Percentiles rank a stretch among this genome's conserved stretches.
Conservation (phyloP, 2,888 invertebrate genomes). For the Xestobium rufovillosum region DNA sequence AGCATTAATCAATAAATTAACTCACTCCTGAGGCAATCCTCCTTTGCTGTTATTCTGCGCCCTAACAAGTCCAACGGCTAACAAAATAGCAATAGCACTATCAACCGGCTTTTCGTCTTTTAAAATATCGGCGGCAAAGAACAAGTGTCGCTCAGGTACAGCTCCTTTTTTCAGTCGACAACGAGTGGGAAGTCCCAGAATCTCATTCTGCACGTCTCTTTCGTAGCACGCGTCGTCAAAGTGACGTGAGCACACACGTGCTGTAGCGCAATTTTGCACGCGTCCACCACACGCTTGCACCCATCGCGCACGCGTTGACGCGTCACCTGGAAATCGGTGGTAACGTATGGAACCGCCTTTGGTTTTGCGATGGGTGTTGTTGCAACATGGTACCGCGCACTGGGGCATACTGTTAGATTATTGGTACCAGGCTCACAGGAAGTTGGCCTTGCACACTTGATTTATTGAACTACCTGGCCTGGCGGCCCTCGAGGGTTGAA, state of each 20-base stretch:
- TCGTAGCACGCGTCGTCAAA: conserved; percentile 48
- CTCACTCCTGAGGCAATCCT: conserved; percentile 43
- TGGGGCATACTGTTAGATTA: conserved; percentile 51
- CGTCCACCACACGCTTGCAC: conserved; percentile 48
- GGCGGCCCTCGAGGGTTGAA: too few relatives aligned
- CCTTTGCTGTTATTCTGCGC: conserved; percentile 32
- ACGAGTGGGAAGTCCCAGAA: conserved; percentile 47
- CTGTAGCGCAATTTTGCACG: conserved; percentile 49
- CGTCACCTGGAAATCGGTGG: conserved; percentile 52
- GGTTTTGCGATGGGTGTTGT: conserved; percentile 51
- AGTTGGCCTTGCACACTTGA: too few relatives aligned
- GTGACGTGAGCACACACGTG: conserved; percentile 49
- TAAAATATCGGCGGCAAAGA: conserved; percentile 26
- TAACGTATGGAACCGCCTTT: conserved; percentile 50
- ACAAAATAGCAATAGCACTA: conserved; percentile 45
- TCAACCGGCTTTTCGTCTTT: conserved; percentile 29
- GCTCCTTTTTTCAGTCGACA: conserved; percentile 48
- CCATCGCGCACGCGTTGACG: conserved; percentile 47
- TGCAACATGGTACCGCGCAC: conserved; percentile 51
- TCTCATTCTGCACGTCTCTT: conserved; percentile 49
- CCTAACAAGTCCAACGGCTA: conserved; percentile 51
- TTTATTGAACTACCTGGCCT: too few relatives aligned
- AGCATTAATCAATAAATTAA: too few relatives aligned
- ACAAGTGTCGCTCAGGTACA: conserved; percentile 39
- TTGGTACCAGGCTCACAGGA: too few relatives aligned